Conservation (phyloP, 2,888 invertebrate species). For the Eustalomyia histrio region DNA sequence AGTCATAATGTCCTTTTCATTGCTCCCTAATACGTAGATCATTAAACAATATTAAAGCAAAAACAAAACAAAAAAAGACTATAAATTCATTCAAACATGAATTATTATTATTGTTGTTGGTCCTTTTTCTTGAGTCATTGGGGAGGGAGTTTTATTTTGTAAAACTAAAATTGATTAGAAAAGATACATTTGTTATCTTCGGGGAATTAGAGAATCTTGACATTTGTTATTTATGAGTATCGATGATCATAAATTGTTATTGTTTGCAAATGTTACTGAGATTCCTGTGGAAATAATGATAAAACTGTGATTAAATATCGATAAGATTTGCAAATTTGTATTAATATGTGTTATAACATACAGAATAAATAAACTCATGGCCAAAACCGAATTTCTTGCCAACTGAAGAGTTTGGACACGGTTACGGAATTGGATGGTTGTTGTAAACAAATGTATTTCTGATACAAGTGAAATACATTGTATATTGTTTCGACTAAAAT, state of each 20-base stretch:
- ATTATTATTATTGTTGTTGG: constrained; percentile 1
- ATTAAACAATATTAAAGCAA: background rate
- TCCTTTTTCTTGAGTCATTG: background rate
- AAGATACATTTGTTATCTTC: constrained; percentile 22
- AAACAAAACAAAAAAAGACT: background rate
- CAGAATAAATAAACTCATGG: no score
- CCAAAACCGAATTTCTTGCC: no score
- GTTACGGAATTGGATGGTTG: no score
- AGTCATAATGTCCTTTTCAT: constrained; percentile 59
- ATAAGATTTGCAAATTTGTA: background rate
- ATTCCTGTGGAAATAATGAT: background rate
- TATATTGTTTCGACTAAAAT: no score
- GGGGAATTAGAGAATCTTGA: constrained; percentile 20
- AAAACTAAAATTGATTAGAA: constrained; percentile 17
- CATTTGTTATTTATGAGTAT: constrained; percentile 41
- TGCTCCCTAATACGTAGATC: constrained; percentile 42
- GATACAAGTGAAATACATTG: no score
- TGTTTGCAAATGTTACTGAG: background rate
- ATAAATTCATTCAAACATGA: background rate
- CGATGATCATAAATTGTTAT: background rate
- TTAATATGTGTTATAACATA: no score
- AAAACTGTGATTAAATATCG: background rate
- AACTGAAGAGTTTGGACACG: no score
- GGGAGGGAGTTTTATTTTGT: constrained; percentile 57
- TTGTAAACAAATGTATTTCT: no score